Evolutionary conservation across 2,797 vertebrate genomes (phyloP).

Genomic region (Phataginus tetradactyla): DNA sequence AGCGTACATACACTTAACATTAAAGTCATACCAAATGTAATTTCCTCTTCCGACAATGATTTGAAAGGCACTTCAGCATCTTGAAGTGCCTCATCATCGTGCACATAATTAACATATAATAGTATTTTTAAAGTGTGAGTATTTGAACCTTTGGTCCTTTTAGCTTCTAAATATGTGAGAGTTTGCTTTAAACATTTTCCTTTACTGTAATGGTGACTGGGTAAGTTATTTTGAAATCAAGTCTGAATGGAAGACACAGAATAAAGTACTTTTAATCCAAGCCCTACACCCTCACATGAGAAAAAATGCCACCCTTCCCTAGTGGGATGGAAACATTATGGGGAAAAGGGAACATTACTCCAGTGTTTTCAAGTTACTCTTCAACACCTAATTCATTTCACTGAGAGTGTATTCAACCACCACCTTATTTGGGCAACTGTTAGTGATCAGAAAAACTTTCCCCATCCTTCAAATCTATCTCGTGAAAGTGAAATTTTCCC

Average conservation of each 20-base stretch:
- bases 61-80: slow-evolving; percentile 34
- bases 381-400: not conserved
- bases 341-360: not conserved
- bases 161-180: not conserved
- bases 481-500: not conserved
- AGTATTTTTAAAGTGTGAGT: slow-evolving; percentile 21
- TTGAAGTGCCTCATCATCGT: slow-evolving; percentile 18
- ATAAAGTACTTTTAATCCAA: not conserved
- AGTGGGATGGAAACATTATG: not conserved
- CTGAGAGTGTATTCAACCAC: not conserved
- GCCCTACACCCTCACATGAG: not conserved
- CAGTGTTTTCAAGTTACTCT: not conserved
- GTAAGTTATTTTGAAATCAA: slow-evolving; percentile 48
- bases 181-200: slow-evolving; percentile 50
- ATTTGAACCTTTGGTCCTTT: slow-evolving; percentile 17
- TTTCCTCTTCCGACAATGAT: slow-evolving; percentile 34
- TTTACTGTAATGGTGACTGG: not conserved
- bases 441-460: not conserved
- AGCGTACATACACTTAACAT: not conserved
- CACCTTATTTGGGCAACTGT: not conserved
- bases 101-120: slow-evolving; percentile 44
- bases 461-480: not conserved
- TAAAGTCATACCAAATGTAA: slow-evolving; percentile 40
- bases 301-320: not conserved
- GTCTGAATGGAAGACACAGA: not conserved